Evolutionary conservation across 2,113 vertebrate genomes (phyloP), one percentile per base, ranked within the genome.

Genomic region (Lates calcarifer): DNA sequence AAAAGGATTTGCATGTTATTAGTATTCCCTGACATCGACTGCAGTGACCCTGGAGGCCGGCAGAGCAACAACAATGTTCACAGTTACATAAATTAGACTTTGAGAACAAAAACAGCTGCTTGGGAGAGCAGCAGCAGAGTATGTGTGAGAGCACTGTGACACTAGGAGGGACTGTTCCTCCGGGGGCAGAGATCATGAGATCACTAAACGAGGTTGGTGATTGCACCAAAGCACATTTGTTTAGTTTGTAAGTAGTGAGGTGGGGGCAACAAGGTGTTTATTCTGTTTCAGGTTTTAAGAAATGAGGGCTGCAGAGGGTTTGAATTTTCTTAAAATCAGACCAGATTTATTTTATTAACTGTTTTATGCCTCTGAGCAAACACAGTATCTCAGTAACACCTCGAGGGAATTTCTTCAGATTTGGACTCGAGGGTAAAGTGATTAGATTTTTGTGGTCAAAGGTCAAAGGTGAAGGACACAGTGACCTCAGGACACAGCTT

Each of bases 1-100:
- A 87, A 81, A 78, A 66, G 45, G 67, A 90, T 93, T 89, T 87
- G 89, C 88, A 87, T 89, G 51, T 4, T 10, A 74, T 87, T 89
- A 83, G 71, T 81, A 90, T 87, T 90, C 84, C n/a, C 56, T 72
- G 60, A 74, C 84, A 65, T 43, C 55, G 64, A 76, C 31, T 43
- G 72, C 76, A 33, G 57, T 84, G 83, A 85, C 89, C 88, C 89
- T 26, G 57, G 77, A 71, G 83, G 79, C 60, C 66, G 56, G 37
- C 22, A 31, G 81, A 66, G 60, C 74, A 68, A 31, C 74, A 71
- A 31, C 72, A 81, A 43, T 66, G 82, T 75, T 83, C 37, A 1
- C 82, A 71, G 61, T 89, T 72, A 61, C 60, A 72, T 73, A 85
- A 87, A 86, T 82, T 86, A 82, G 82, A 80, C 67, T 76, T 6